These are phyloP conservation scores for Drosophila picticornis DNA, from an alignment of 2,888 invertebrate genomes.

Conservation along the genomic window DNA sequence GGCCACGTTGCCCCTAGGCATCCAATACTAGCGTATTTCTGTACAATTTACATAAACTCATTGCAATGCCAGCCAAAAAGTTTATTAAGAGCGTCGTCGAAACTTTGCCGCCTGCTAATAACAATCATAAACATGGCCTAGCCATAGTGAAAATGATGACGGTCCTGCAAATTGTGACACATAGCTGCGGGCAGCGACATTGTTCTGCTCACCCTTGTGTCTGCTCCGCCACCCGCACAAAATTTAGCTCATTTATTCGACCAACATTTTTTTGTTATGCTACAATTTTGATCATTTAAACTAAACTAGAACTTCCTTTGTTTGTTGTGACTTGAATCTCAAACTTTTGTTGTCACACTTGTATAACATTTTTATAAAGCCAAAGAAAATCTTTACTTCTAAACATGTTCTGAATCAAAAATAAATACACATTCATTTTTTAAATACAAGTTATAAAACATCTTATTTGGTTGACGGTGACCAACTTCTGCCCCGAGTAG, in stretches of 20 bases:
- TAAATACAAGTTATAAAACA: not conserved
- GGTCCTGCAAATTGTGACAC: slow-evolving; percentile 67
- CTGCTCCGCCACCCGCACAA: not conserved
- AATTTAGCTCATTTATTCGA: slow-evolving; percentile 29
- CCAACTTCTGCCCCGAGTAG: not conserved
- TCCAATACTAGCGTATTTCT: slow-evolving; percentile 24
- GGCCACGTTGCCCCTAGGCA: slow-evolving; percentile 7
- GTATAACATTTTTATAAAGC: not conserved
- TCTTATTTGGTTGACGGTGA: too few species aligned
- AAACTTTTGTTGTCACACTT: slow-evolving; percentile 7
- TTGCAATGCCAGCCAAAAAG: slow-evolving; percentile 64
- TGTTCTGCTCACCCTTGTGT: not conserved
- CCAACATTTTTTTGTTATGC: slow-evolving; percentile 47
- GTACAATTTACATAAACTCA: slow-evolving; percentile 73
- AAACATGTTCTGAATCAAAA: too few species aligned
- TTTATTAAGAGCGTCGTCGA: slow-evolving; percentile 70
- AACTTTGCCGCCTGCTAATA: slow-evolving; percentile 62
- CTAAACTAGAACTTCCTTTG: slow-evolving; percentile 38
- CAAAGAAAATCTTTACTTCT: not conserved
- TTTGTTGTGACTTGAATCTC: slow-evolving; percentile 20
- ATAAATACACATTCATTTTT: not conserved
- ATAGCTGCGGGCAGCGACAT: slow-evolving; percentile 50
- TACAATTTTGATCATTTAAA: slow-evolving; percentile 64
- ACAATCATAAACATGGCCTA: slow-evolving; percentile 63
- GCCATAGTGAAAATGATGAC: slow-evolving; percentile 64